These are phyloP conservation scores for Nansenia antarctica DNA, from an alignment of 2,113 vertebrate genomes.

Conservation along the genomic window DNA sequence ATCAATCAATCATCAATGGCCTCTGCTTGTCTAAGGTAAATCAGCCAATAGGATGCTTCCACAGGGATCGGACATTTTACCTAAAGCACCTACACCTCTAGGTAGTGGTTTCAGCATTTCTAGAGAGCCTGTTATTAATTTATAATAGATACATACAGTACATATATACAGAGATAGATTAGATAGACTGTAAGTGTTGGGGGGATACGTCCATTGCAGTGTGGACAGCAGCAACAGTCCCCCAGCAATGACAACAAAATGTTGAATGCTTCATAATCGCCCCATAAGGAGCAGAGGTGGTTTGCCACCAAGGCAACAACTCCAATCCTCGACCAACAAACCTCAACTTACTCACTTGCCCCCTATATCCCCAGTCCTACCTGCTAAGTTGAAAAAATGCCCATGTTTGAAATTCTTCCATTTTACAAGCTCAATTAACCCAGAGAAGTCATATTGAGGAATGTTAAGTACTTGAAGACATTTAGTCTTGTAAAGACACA, in stretches of 20 bases:
- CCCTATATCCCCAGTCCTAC: slow-evolving; percentile 12
- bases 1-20: slow-evolving; percentile 1
- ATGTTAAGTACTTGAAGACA: slow-evolving; percentile 14
- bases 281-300: background rate
- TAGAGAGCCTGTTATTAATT: slow-evolving; percentile 26
- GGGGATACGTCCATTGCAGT: slow-evolving; percentile 22
- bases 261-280: slow-evolving; percentile 1
- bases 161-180: slow-evolving; percentile 53
- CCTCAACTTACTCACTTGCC: slow-evolving; percentile 4
- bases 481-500: slow-evolving; percentile 3
- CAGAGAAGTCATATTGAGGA: slow-evolving; percentile 25
- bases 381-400: slow-evolving; percentile 5
- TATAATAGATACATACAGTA: slow-evolving; percentile 58
- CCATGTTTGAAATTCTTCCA: background rate
- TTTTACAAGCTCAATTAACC: slow-evolving; percentile 34
- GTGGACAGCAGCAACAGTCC: slow-evolving; percentile 38
- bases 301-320: slow-evolving; percentile 6
- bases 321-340: slow-evolving; percentile 10
- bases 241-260: slow-evolving; percentile 12
- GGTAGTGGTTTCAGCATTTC: slow-evolving; percentile 32
- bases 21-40: background rate
- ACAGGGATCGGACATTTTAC: background rate
- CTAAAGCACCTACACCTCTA: background rate
- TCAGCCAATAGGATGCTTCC: slow-evolving; percentile 16
- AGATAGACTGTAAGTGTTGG: slow-evolving; percentile 18